These are phyloP conservation scores for Chlorospingus flavigularis DNA, from an alignment of 2,797 vertebrate species.

Conservation along the genomic window DNA sequence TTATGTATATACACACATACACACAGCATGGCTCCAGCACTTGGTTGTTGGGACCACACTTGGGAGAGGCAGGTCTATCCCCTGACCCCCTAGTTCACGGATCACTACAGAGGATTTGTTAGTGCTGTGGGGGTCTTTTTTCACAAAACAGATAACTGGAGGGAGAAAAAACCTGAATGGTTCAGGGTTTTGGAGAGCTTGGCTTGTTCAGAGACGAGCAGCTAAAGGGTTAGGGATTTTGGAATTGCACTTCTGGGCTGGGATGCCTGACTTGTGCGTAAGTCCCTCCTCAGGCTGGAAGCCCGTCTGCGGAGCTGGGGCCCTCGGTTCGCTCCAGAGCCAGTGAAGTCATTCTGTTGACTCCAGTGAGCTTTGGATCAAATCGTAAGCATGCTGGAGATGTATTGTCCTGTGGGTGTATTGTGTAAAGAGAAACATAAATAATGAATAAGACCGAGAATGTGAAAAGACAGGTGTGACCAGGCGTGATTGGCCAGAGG, in stretches of 20 bases:
- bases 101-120: background rate
- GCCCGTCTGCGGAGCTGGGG: background rate
- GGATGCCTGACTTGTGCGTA: constrained; percentile 52
- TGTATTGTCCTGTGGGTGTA: constrained; percentile 23
- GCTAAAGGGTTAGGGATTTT: constrained; percentile 60
- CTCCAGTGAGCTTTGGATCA: constrained; percentile 47
- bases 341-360: constrained; percentile 54
- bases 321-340: background rate
- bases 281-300: constrained; percentile 55
- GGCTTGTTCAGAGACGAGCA: background rate
- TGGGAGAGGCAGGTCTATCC: background rate
- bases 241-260: constrained; percentile 2
- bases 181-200: background rate
- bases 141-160: background rate
- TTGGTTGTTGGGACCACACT: background rate
- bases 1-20: background rate
- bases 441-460: background rate
- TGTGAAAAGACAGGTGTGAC: constrained; percentile 53
- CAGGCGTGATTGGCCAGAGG: background rate
- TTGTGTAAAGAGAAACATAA: constrained; percentile 36
- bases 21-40: background rate
- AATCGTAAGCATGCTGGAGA: background rate
- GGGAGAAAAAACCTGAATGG: fast-evolving
- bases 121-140: background rate
- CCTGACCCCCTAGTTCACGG: background rate